Evolutionary conservation across 2,113 vertebrate species (phyloP).

Genomic region (Oreochromis tanganicae): DNA sequence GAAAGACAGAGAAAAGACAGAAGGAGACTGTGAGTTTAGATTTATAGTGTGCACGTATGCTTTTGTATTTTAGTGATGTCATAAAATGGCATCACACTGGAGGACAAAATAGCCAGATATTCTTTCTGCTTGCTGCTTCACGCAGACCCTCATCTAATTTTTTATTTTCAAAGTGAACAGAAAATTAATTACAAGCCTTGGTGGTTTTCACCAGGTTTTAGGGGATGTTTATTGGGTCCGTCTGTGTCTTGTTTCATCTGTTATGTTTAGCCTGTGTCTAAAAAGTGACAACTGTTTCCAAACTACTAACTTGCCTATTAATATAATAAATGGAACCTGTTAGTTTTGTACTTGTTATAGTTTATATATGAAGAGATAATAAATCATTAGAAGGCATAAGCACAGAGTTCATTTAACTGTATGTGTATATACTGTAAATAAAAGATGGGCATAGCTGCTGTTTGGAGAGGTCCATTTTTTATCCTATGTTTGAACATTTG

Average conservation of each 20-base stretch:
- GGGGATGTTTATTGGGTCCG: neutral
- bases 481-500: neutral
- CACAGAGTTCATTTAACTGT: neutral
- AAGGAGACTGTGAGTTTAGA: neutral
- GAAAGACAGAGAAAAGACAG: neutral
- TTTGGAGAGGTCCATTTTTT: neutral
- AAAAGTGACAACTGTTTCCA: neutral
- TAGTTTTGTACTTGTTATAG: neutral
- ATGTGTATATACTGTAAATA: neutral
- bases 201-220: neutral
- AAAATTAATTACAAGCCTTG: neutral
- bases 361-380: neutral
- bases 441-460: neutral
- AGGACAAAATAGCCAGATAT: neutral
- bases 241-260: neutral
- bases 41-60: neutral
- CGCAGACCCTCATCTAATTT: neutral
- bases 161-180: neutral
- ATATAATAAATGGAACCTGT: neutral
- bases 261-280: neutral
- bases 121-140: neutral
- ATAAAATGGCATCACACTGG: neutral
- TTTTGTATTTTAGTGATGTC: neutral
- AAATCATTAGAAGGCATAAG: neutral
- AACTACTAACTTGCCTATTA: neutral